These are phyloP conservation scores for Ceriagrion tenellum DNA, from an alignment of 2,888 invertebrate genomes.

Conservation along the genomic window DNA sequence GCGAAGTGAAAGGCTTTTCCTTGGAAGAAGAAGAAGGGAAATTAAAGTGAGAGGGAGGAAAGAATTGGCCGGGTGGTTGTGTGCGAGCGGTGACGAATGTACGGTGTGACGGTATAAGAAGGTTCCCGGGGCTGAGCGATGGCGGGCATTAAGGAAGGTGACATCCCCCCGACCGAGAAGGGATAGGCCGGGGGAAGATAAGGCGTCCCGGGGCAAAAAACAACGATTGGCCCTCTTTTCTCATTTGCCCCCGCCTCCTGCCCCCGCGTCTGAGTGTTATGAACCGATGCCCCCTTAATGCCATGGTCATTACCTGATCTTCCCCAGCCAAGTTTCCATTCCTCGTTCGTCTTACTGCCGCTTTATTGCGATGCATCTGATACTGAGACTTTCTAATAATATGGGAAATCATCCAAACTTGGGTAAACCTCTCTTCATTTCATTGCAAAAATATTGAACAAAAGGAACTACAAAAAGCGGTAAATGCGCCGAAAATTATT, in stretches of 20 bases:
- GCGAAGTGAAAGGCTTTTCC: too few relatives aligned
- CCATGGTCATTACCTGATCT: neutral
- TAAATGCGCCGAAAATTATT: too few relatives aligned
- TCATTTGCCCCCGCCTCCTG: neutral
- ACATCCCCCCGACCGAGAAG: neutral
- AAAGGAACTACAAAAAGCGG: too few relatives aligned
- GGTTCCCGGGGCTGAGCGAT: neutral
- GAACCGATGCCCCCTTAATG: neutral
- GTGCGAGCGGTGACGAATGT: slow-evolving; percentile 22
- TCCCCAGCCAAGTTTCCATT: neutral
- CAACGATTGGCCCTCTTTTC: neutral
- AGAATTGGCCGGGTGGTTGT: neutral
- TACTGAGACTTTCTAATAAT: too few relatives aligned
- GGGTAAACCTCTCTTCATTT: too few relatives aligned
- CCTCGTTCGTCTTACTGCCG: neutral
- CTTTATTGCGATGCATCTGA: neutral
- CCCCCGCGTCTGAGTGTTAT: neutral
- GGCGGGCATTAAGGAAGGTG: neutral
- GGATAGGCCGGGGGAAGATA: neutral
- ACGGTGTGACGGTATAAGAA: neutral
- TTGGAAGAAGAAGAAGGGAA: neutral
- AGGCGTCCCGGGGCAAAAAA: slow-evolving; percentile 17
- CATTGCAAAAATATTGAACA: too few relatives aligned
- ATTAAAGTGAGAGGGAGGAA: neutral
- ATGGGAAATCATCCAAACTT: too few relatives aligned